Evolutionary conservation across 2,888 invertebrate genomes (phyloP).

Genomic region (Torymus texanus): DNA sequence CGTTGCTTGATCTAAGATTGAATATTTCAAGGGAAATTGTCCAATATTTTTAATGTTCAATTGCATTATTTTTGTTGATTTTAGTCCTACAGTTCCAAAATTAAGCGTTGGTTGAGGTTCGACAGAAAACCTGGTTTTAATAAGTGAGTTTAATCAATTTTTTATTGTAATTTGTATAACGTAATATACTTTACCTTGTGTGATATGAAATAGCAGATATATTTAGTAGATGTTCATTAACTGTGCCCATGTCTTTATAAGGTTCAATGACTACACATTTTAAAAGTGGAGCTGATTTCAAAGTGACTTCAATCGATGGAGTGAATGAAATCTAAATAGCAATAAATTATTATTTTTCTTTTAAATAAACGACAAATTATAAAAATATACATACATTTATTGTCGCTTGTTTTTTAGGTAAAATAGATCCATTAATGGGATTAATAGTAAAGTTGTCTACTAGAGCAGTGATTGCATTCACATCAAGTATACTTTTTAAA

Average conservation of each 20-base stretch:
- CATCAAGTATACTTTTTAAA: constrained; percentile 40
- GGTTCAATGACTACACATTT: constrained; percentile 42
- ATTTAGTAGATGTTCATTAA: constrained; percentile 11
- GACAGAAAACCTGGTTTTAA: constrained; percentile 76
- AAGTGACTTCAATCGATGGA: constrained; percentile 38
- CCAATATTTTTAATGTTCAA: constrained; percentile 80
- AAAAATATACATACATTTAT: constrained; percentile 58
- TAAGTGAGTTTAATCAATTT: neutral
- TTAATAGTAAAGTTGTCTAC: constrained; percentile 61
- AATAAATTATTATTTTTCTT: too few relatives aligned
- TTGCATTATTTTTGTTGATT: constrained; percentile 76
- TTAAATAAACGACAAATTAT: constrained; percentile 4
- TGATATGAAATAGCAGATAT: constrained; percentile 44
- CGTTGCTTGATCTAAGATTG: constrained; percentile 8
- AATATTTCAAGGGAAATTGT: constrained; percentile 77
- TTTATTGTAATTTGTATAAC: neutral
- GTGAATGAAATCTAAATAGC: constrained; percentile 32
- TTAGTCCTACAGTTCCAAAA: constrained; percentile 79
- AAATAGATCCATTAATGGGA: constrained; percentile 63
- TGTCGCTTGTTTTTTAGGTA: constrained; percentile 58
- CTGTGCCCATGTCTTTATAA: constrained; percentile 24
- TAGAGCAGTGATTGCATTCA: constrained; percentile 56
- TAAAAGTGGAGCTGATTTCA: constrained; percentile 34
- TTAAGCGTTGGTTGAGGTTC: constrained; percentile 79
- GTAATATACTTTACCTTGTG: constrained; percentile 30